Percentiles rank a stretch among this genome's conserved stretches.
These are phyloP conservation scores for Megalops atlanticus DNA, from an alignment of 2,113 vertebrate species.

Conservation along the genomic window DNA sequence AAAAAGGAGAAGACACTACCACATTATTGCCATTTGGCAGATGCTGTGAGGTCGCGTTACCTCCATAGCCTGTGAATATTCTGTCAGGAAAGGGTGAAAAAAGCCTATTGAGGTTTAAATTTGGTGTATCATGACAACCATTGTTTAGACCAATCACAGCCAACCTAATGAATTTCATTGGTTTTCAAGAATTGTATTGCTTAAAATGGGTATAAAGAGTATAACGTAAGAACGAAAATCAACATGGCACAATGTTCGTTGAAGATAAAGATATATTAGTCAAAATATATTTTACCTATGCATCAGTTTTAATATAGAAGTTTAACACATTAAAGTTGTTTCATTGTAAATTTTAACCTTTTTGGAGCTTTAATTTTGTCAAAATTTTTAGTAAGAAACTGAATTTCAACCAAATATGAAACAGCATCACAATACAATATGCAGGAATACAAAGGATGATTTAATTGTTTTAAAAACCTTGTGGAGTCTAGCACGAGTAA, in stretches of 20 bases:
- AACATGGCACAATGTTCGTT: neutral
- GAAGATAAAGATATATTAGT: neutral
- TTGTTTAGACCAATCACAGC: neutral
- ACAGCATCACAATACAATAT: neutral
- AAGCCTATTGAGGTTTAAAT: too few species aligned
- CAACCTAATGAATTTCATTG: neutral
- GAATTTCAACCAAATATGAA: too few species aligned
- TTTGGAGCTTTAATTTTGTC: too few species aligned
- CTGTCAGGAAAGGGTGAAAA: too few species aligned
- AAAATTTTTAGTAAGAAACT: too few species aligned
- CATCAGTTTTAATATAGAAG: neutral
- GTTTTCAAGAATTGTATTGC: too few species aligned
- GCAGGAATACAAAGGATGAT: neutral
- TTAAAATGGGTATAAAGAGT: too few species aligned
- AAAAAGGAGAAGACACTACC: neutral
- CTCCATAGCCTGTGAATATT: neutral
- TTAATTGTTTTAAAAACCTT: slow-evolving; percentile 15
- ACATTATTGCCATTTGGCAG: too few species aligned
- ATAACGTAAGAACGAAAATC: too few species aligned
- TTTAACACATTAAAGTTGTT: neutral
- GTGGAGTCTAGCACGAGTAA: slow-evolving; percentile 2
- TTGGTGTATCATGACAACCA: too few species aligned
- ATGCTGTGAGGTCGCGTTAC: neutral
- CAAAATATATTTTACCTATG: neutral
- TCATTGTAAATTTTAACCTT: neutral